These are phyloP conservation scores for Hydropsyche betteni DNA, from an alignment of 2,888 invertebrate species.

Conservation along the genomic window DNA sequence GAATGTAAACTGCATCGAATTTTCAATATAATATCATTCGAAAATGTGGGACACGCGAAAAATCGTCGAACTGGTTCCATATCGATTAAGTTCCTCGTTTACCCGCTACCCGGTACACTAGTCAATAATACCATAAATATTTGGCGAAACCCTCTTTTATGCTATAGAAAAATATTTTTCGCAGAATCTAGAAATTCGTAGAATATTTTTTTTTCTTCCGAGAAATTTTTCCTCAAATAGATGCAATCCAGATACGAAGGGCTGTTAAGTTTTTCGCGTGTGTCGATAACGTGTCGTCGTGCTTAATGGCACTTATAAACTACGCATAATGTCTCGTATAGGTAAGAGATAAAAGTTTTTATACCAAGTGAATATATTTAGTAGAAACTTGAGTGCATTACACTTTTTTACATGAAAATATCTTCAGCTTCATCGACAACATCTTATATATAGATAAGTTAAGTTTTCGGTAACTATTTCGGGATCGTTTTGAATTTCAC, in stretches of 20 bases:
- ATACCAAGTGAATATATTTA: no score
- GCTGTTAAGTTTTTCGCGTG: not conserved
- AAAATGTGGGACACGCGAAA: no score
- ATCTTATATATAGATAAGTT: no score
- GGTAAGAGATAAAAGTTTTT: not conserved
- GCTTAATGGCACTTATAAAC: constrained; percentile 3
- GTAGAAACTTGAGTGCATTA: no score
- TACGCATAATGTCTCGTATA: not conserved
- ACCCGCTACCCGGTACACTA: constrained; percentile 2
- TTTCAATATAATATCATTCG: no score
- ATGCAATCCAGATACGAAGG: not conserved
- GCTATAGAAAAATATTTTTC: constrained; percentile 2
- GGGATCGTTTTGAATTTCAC: no score
- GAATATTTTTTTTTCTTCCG: not conserved
- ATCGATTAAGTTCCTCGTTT: constrained; percentile 14
- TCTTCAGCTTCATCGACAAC: no score
- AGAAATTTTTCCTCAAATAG: not conserved
- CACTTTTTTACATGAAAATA: no score
- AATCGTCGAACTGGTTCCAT: not conserved
- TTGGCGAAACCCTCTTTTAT: constrained; percentile 4
- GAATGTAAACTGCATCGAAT: no score
- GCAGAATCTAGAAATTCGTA: not conserved
- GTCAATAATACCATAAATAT: constrained; percentile 29
- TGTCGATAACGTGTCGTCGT: constrained; percentile 6
- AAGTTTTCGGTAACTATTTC: no score